Percentiles rank a stretch among this genome's conserved stretches.
phyloP scores from a whole-genome alignment of 1,140 invertebrate genomes.

The Drosophila suzukii region DNA sequence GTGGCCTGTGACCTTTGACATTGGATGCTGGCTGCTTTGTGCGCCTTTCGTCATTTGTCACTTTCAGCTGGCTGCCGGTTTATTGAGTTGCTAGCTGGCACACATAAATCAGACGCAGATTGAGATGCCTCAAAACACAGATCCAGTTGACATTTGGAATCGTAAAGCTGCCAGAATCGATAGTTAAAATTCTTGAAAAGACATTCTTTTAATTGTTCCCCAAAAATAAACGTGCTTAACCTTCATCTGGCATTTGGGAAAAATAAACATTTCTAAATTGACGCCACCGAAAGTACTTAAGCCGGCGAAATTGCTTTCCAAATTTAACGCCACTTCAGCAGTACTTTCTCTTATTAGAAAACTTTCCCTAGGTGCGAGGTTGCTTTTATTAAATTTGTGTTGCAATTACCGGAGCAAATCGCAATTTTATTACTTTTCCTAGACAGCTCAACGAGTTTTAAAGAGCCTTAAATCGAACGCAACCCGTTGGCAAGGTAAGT shows the following conservation, averaged over 20 bases:
- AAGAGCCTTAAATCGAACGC: conserved; percentile 56
- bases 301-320: conserved; percentile 45
- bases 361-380: conserved; percentile 15
- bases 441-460: conserved; percentile 48
- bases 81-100: conserved; percentile 63
- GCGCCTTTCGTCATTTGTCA: conserved; percentile 58
- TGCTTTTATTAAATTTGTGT: conserved; percentile 28
- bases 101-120: conserved; percentile 65
- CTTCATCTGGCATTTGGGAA: conserved; percentile 15
- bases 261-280: conserved; percentile 48
- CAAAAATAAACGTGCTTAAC: conserved; percentile 10
- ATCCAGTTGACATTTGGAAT: conserved; percentile 20
- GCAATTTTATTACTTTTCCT: conserved; percentile 50
- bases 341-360: conserved; percentile 41
- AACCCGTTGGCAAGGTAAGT: conserved; percentile 40
- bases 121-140: conserved; percentile 29
- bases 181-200: conserved; percentile 5
- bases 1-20: conserved; percentile 64
- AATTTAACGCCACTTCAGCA: conserved; percentile 27
- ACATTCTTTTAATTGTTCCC: neutral
- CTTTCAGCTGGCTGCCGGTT: conserved; percentile 47
- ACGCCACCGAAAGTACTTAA: conserved; percentile 34
- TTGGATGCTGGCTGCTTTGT: conserved; percentile 49
- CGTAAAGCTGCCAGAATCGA: neutral
- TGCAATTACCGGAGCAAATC: conserved; percentile 44